phyloP scores from a whole-genome alignment of 2,888 invertebrate species.

The Cataglyphis albicans region DNA sequence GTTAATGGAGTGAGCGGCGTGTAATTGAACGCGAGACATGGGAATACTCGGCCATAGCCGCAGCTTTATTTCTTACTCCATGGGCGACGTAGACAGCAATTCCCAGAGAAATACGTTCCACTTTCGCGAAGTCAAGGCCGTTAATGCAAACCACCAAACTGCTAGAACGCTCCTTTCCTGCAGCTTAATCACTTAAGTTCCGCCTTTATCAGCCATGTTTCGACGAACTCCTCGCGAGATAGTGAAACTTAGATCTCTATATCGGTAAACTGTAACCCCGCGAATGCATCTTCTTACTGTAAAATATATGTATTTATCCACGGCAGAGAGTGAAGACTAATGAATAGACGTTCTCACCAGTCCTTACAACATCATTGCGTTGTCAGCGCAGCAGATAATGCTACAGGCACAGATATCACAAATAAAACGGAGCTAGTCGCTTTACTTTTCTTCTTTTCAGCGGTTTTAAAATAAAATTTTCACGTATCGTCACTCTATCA shows the following conservation, averaged over 20 bases:
- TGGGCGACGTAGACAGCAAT: conserved; percentile 75
- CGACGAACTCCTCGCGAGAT: conserved; percentile 59
- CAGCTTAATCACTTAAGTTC: conserved; percentile 77
- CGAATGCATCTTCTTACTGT: conserved; percentile 42
- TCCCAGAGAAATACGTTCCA: conserved; percentile 74
- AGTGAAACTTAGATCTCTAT: conserved; percentile 62
- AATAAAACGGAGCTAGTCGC: conserved; percentile 23
- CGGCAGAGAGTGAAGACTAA: neutral
- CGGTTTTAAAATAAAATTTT: conserved; percentile 7
- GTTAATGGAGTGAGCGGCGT: conserved; percentile 70
- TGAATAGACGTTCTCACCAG: conserved; percentile 14
- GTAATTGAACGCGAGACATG: conserved; percentile 74
- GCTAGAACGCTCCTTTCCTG: conserved; percentile 71
- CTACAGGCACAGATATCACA: conserved; percentile 3
- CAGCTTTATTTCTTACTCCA: conserved; percentile 75
- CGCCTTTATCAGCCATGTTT: conserved; percentile 75
- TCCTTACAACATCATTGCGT: conserved; percentile 10
- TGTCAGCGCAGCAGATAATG: conserved; percentile 45
- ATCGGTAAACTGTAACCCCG: conserved; percentile 15
- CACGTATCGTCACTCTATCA: neutral
- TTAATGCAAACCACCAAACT: conserved; percentile 78
- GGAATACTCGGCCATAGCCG: conserved; percentile 70
- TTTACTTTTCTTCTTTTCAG: conserved; percentile 5
- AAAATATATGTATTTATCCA: conserved; percentile 46
- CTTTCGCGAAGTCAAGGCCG: conserved; percentile 73